Evolutionary conservation across 2,113 vertebrate genomes (phyloP).

Genomic region (Tragulus kanchil): DNA sequence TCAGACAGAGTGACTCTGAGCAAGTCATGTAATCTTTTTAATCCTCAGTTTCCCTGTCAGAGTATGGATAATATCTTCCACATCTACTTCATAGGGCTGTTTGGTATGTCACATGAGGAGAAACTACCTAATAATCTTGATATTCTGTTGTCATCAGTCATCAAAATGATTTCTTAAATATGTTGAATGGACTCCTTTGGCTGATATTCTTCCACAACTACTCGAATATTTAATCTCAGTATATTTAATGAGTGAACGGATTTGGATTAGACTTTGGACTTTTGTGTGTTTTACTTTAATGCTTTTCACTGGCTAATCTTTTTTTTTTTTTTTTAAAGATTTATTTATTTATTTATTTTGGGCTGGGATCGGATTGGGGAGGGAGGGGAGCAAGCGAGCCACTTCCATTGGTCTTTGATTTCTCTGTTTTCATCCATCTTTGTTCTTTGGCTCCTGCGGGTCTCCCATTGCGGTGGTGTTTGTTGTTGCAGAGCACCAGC

Average conservation of each 20-base stretch:
- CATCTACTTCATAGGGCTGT: background rate
- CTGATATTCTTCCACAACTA: background rate
- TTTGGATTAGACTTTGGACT: conserved; percentile 6
- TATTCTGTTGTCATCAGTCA: background rate
- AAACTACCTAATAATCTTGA: background rate
- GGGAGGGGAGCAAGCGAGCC: no score
- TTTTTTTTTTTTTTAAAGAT: no score
- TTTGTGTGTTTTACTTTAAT: conserved; percentile 36
- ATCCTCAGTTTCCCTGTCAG: background rate
- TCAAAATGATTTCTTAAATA: background rate
- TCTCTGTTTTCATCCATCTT: no score
- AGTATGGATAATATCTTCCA: background rate
- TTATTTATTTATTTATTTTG: no score
- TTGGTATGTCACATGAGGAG: background rate
- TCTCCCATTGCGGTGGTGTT: no score
- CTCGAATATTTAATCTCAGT: background rate
- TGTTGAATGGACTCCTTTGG: background rate
- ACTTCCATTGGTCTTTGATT: no score
- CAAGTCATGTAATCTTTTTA: conserved; percentile 13
- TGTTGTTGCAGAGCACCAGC: no score
- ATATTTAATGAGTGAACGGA: background rate
- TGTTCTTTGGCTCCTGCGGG: no score
- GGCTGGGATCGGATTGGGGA: no score
- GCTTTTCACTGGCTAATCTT: background rate
- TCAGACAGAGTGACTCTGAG: background rate